phyloP scores from a whole-genome alignment of 2,888 invertebrate species.

The Podotricha telesiphe region DNA sequence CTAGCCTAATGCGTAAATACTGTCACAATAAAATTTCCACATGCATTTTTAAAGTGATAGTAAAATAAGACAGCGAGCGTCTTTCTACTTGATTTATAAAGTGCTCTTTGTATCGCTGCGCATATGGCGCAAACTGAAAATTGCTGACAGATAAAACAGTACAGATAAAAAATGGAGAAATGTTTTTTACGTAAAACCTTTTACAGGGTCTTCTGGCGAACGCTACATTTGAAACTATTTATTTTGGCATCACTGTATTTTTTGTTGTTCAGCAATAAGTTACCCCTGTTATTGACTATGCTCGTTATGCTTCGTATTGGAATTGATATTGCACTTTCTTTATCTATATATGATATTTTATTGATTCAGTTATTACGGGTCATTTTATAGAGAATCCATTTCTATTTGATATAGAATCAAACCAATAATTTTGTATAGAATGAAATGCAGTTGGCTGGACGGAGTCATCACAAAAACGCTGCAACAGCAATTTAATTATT shows the following conservation, averaged over 20 bases:
- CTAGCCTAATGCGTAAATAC: neutral
- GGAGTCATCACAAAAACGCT: too few relatives aligned
- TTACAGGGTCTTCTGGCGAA: constrained; percentile 18
- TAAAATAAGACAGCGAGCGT: constrained; percentile 17
- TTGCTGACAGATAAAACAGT: too few relatives aligned
- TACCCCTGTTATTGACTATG: neutral
- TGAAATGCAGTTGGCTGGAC: too few relatives aligned
- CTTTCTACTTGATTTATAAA: constrained; percentile 41
- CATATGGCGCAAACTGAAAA: constrained; percentile 46
- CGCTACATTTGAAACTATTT: constrained; percentile 2
- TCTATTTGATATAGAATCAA: too few relatives aligned
- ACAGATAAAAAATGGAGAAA: constrained; percentile 42
- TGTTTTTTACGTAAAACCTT: constrained; percentile 27
- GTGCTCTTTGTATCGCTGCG: constrained; percentile 38
- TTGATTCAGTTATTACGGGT: too few relatives aligned
- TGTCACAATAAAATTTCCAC: constrained; percentile 2
- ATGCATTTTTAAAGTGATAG: constrained; percentile 19
- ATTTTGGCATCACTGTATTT: neutral
- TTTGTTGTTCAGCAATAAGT: neutral
- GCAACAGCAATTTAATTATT: too few relatives aligned
- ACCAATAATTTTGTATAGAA: too few relatives aligned
- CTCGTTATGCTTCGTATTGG: neutral
- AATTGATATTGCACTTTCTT: too few relatives aligned
- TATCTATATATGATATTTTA: too few relatives aligned
- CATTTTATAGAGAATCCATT: too few relatives aligned